Percentiles rank a stretch among this genome's conserved stretches.
These are phyloP conservation scores for Dilophus febrilis DNA, from an alignment of 2,888 invertebrate species.

Conservation along the genomic window DNA sequence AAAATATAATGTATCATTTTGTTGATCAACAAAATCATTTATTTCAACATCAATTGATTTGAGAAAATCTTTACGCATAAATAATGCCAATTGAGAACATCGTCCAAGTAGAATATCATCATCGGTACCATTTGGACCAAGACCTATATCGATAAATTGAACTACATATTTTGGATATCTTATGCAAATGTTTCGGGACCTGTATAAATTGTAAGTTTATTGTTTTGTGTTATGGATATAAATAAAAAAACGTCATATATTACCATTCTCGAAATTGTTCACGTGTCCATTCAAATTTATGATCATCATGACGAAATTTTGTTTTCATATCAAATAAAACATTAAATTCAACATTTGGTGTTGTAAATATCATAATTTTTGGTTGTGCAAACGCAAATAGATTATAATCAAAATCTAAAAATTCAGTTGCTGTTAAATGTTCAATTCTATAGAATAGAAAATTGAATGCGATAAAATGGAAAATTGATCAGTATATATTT, in stretches of 20 bases:
- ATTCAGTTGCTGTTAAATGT: conserved; percentile 59
- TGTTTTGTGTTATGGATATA: no score
- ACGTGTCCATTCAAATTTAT: conserved; percentile 88
- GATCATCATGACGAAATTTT: conserved; percentile 68
- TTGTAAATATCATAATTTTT: conserved; percentile 63
- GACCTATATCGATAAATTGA: conserved; percentile 54
- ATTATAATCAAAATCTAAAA: conserved; percentile 55
- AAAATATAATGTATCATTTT: no score
- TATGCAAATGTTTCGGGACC: conserved; percentile 50
- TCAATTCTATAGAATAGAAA: conserved; percentile 77
- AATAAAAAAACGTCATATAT: no score
- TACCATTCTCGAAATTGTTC: conserved; percentile 73
- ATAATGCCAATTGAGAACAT: conserved; percentile 72
- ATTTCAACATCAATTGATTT: no score
- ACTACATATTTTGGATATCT: conserved; percentile 62
- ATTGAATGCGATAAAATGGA: no score
- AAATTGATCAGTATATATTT: background rate
- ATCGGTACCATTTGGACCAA: conserved; percentile 46
- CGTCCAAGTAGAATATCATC: conserved; percentile 54
- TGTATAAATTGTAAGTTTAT: no score
- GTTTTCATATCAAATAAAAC: conserved; percentile 44
- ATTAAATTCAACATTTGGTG: conserved; percentile 87
- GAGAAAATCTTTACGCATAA: no score
- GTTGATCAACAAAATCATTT: no score
- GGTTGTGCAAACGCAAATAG: conserved; percentile 72